A percentile compares a stretch with the other conserved stretches of the same genome.
These are phyloP conservation scores for Poicephalus meyeri DNA, from an alignment of 2,113 vertebrate species.

Conservation along the genomic window DNA sequence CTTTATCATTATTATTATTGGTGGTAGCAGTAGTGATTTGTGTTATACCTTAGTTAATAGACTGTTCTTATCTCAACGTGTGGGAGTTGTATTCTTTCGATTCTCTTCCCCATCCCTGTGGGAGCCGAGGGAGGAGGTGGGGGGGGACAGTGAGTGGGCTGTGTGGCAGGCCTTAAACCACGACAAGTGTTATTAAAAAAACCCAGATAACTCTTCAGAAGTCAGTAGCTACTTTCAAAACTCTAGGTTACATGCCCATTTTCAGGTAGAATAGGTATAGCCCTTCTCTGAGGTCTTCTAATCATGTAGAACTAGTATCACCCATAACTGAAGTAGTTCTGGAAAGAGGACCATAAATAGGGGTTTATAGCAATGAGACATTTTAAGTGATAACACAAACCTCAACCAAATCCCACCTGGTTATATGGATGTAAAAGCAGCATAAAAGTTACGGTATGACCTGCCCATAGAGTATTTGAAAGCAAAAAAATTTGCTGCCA, in stretches of 20 bases:
- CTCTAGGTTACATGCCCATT: not conserved
- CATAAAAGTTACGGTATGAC: not conserved
- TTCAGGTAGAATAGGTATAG: not conserved
- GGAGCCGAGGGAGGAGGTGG: no score
- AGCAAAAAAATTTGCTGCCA: not conserved
- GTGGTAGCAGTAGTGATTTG: no score
- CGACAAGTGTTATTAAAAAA: not conserved
- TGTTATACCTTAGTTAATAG: no score
- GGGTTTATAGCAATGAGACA: not conserved
- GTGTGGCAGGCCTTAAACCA: no score
- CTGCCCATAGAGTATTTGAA: not conserved
- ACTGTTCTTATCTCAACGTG: no score
- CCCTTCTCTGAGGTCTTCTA: not conserved
- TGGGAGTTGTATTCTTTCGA: no score
- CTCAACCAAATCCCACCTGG: not conserved
- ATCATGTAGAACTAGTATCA: not conserved
- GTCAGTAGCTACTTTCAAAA: not conserved
- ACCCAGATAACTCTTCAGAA: not conserved
- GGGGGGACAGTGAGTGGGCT: no score
- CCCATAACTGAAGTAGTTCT: not conserved
- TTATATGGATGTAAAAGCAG: not conserved
- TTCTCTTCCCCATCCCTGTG: no score
- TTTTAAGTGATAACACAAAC: not conserved
- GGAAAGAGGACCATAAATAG: not conserved
- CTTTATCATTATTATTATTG: no score